These are phyloP conservation scores for Datnioides undecimradiatus DNA, from an alignment of 2,113 vertebrate species.

Conservation along the genomic window DNA sequence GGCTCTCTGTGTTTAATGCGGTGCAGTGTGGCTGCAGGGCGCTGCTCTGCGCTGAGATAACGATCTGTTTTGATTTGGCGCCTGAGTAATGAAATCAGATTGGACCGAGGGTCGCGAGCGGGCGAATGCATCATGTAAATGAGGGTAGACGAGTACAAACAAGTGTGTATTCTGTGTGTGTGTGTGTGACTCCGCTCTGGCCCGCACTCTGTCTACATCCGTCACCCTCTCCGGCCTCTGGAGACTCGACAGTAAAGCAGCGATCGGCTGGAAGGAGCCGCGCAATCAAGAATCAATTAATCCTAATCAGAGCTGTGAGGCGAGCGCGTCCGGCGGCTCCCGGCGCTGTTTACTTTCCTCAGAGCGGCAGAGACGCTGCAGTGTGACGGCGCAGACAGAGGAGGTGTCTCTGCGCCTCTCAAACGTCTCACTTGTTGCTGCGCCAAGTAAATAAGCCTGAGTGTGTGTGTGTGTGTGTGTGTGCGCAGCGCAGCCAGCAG, in stretches of 20 bases:
- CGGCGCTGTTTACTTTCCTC: slow-evolving; percentile 60
- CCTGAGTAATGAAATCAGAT: too few species aligned
- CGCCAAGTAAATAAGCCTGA: slow-evolving; percentile 2
- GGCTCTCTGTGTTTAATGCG: too few species aligned
- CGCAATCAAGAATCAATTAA: slow-evolving; percentile 81
- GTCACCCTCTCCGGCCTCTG: slow-evolving; percentile 50
- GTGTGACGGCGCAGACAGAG: slow-evolving; percentile 30
- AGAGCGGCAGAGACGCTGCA: slow-evolving; percentile 19
- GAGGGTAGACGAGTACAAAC: too few species aligned
- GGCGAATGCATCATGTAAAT: too few species aligned
- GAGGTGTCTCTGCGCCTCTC: slow-evolving; percentile 10
- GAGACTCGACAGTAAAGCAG: slow-evolving; percentile 67
- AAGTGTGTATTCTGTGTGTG: too few species aligned
- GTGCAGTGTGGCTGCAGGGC: too few species aligned
- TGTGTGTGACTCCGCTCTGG: slow-evolving; percentile 14
- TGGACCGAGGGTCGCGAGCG: too few species aligned
- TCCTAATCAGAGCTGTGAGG: slow-evolving; percentile 78
- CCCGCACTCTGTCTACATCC: slow-evolving; percentile 23
- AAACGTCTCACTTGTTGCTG: slow-evolving; percentile 2
- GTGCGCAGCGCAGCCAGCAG: background rate
- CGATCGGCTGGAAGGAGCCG: slow-evolving; percentile 46
- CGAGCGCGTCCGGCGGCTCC: slow-evolving; percentile 45
- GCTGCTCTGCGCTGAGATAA: too few species aligned
- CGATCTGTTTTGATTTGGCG: too few species aligned
- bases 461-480: background rate